Evolutionary conservation across 37 sponge, comb jelly and placozoan genomes (phyloP).

Genomic region (Lycopodina hypogea): DNA sequence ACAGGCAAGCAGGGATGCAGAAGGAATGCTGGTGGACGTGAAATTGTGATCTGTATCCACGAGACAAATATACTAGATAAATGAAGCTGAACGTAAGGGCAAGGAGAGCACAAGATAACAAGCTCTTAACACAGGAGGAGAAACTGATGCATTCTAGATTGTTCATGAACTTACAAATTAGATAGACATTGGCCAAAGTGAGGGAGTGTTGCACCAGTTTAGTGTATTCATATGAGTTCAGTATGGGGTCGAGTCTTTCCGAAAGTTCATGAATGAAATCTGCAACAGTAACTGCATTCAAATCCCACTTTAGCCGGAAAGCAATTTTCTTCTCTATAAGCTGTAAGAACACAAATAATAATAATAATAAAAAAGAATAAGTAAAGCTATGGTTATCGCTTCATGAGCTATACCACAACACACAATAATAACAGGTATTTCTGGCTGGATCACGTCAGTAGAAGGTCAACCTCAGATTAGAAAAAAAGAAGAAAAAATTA

Average conservation of each 20-base stretch:
- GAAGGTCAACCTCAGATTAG: no score
- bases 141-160: background rate
- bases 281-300: conserved; percentile 41
- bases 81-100: no score
- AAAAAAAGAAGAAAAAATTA: no score
- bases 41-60: background rate
- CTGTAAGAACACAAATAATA: conserved; percentile 20
- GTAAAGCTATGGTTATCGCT: no score
- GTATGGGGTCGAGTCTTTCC: conserved; percentile 4
- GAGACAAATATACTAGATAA: no score
- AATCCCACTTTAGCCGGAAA: conserved; percentile 39
- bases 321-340: conserved; percentile 49
- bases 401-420: no score
- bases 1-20: conserved; percentile 38
- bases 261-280: conserved; percentile 59
- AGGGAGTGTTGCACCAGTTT: conserved; percentile 39
- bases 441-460: no score
- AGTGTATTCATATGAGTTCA: background rate
- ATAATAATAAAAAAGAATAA: no score
- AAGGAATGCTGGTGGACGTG: conserved; percentile 29
- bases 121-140: no score
- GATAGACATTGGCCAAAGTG: conserved; percentile 45
- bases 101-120: no score
- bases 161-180: conserved; percentile 46
- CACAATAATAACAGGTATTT: no score